Evolutionary conservation across 1,140 invertebrate species (phyloP).

Genomic region (Latrodectus geometricus): DNA sequence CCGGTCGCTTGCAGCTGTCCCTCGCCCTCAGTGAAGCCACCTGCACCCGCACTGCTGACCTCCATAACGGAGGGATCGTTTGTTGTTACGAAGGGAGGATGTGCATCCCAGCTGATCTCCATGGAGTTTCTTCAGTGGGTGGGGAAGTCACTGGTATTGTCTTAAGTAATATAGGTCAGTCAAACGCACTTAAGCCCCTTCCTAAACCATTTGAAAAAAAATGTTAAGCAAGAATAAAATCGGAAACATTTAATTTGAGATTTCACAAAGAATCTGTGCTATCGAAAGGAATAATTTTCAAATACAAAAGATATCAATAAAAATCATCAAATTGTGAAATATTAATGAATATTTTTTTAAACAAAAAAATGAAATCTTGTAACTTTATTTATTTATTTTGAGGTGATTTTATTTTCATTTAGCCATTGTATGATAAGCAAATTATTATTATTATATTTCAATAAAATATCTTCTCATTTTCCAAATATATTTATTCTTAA

Average conservation of each 20-base stretch:
- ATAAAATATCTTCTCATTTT: too few species aligned
- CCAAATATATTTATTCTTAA: too few species aligned
- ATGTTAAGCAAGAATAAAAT: neutral
- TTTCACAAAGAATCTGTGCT: neutral
- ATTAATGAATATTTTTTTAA: too few species aligned
- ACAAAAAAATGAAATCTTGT: too few species aligned
- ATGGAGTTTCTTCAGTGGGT: neutral
- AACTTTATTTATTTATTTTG: too few species aligned
- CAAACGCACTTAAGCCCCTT: neutral
- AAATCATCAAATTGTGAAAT: too few species aligned
- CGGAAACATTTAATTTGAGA: neutral
- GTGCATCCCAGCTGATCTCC: neutral
- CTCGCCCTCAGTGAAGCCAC: conserved; percentile 5
- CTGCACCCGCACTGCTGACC: conserved; percentile 23
- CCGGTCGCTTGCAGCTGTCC: neutral
- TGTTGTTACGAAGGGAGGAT: neutral
- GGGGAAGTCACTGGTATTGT: neutral
- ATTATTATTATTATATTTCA: too few species aligned
- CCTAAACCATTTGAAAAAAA: neutral
- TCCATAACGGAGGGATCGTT: conserved; percentile 41
- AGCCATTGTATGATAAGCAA: too few species aligned
- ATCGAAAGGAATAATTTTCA: too few species aligned
- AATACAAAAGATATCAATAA: too few species aligned
- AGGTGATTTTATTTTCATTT: too few species aligned
- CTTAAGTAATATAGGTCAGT: neutral